phyloP scores from a whole-genome alignment of 2,113 vertebrate genomes.

The Neolamprologus ventralis region DNA sequence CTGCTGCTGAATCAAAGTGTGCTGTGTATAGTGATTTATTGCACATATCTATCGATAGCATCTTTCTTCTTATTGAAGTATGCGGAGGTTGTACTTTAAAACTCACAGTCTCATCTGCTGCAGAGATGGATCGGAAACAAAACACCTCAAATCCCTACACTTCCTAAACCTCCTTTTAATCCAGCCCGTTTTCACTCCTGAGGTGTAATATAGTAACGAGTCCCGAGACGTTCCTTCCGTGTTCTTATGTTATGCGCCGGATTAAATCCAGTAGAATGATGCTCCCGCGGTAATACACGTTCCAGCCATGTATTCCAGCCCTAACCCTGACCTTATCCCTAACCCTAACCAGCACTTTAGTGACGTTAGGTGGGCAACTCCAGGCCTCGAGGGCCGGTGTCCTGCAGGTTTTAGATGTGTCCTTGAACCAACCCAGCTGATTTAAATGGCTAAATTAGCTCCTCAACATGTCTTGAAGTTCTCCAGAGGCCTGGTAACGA shows the following conservation, averaged over 20 bases:
- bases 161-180: neutral
- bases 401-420: neutral
- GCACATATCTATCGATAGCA: neutral
- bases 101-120: neutral
- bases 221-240: rapidly evolving
- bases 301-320: neutral
- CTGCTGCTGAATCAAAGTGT: neutral
- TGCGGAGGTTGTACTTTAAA: neutral
- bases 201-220: neutral
- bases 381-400: neutral
- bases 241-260: rapidly evolving
- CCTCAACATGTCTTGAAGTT: neutral
- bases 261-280: neutral
- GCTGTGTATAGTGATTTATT: neutral
- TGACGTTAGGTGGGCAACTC: neutral
- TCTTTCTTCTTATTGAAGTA: neutral
- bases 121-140: neutral
- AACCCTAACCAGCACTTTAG: neutral
- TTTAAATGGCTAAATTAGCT: too few species aligned
- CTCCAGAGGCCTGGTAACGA: neutral
- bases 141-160: neutral
- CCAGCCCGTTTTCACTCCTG: neutral
- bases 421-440: too few species aligned
- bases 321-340: rapidly evolving
- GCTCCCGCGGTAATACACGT: neutral